Evolutionary conservation across 2,113 vertebrate genomes (phyloP), one percentile per base, ranked within the genome.

Genomic region (Archocentrus centrarchus): DNA sequence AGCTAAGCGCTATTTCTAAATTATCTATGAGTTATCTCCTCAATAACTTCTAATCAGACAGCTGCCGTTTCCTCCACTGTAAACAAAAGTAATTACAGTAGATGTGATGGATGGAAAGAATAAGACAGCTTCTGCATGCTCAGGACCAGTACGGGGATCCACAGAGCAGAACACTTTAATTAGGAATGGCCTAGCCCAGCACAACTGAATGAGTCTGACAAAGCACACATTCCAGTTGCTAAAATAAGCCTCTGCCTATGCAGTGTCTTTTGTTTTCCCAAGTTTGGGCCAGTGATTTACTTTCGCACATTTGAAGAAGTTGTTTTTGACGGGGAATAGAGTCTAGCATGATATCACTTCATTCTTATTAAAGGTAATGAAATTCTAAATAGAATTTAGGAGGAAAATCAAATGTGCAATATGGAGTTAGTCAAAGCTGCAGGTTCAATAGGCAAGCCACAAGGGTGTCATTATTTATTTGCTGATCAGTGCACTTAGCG

Each of bases 21-120:
- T 95, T 91, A 93, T 89, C 92, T 86, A 82, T 93, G 92, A 94
- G 88, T 95, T 93, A 94, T 95, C 94, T 96, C 85, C 90, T 86
- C 90, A 92, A 93, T 94, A 95, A 95, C 89, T 93, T 93, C 92
- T 91, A 94, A 92, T 95, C 95, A 94, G 93, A 94, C 91, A 92
- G 91, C 89, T 89, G 92, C 86, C 62, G 88, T 92, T 94, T 93
- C 83, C 88, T 89, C 89, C 91, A 94, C 90, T 95, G 93, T 96
- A 95, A 96, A 96, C 95, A 95, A 94, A 95, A 91, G 94, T 95
- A 94, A 96, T 96, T 95, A 94, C 94, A 93, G 95, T 91, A 93
- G 90, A 92, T 92, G 89, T 93, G 93, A 93, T 94, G 91, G 92
- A 94, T 94, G 87, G 93, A 94, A 83, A 83, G 90, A 93, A 94